Evolutionary conservation across 2,888 invertebrate species (phyloP), one percentile per base, ranked within the genome.

Genomic region (Plebejus anna): DNA sequence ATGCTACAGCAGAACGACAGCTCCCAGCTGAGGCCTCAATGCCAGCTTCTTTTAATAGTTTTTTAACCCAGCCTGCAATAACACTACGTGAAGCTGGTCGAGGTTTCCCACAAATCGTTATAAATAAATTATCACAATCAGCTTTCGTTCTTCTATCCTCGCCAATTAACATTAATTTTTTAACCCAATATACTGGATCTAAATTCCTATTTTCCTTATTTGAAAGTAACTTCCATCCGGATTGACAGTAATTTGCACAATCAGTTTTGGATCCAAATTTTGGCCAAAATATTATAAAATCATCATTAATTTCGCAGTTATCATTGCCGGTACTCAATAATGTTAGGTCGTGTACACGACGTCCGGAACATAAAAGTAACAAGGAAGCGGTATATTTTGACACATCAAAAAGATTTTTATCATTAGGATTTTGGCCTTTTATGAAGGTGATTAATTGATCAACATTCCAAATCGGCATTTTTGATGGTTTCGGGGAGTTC

Each of bases 11-110:
- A 22, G 22, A 22, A 22, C 22, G 22, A 22, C 22, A 22, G 22
- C 22, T 22, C 22, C 22, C 22, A 22, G 22, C 79, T 0, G 79
- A 5, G 7, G 78, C 79, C 4, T 61, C 66, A 42, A 80, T 80
- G 2, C 78, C 78, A 42, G 80, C 79, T 57, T 80, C 79, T 76
- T 59, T 76, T n/a, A 82, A 70, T 9, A 81, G 28, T 0, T 79
- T 59, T 66, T 79, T 81, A 1, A 81, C 61, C 80, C 80, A 82
- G 4, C 80, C 79, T 16, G 79, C 78, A 72, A 82, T 80, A 1
- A 80, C 55, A 4, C 79, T 76, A 3, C 77, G 57, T 9, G 80
- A 78, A 1, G 80, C 80, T 28, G 78, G 66, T 22, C 71, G 71
- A 72, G 66, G 55, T n/a, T 55, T 73, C 51, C 77, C 75, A 38